These are phyloP conservation scores for Eilema caniola DNA, from an alignment of 2,888 invertebrate genomes.

Conservation along the genomic window DNA sequence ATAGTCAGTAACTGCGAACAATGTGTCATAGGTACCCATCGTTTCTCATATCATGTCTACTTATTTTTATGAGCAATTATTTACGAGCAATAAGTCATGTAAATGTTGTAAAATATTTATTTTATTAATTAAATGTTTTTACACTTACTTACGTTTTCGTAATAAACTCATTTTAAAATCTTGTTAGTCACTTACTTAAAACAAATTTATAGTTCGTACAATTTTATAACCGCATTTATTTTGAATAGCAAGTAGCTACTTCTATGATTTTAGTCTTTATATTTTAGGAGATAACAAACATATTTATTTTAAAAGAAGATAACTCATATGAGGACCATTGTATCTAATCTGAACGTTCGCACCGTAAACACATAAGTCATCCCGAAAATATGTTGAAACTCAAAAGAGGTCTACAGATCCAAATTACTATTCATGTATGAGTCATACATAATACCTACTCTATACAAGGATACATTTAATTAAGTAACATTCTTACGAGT, in stretches of 20 bases:
- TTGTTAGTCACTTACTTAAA: conserved; percentile 29
- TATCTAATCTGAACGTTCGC: background rate
- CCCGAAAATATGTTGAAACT: background rate
- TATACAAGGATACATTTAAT: background rate
- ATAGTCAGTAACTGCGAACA: conserved; percentile 37
- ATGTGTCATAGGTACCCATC: conserved; percentile 18
- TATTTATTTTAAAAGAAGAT: background rate
- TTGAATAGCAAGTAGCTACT: conserved; percentile 1
- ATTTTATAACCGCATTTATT: conserved; percentile 27
- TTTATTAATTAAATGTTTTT: conserved; percentile 11
- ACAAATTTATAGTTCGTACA: conserved; percentile 27
- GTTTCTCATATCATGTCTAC: conserved; percentile 35
- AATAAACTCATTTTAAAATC: conserved; percentile 12
- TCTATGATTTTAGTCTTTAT: background rate
- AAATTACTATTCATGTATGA: background rate
- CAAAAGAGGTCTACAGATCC: background rate
- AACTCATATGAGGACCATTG: background rate
- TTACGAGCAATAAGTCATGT: conserved; percentile 12
- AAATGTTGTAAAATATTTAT: conserved; percentile 17
- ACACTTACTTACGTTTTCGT: conserved; percentile 10
- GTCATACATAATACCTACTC: background rate
- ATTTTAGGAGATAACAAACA: background rate
- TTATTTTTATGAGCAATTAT: too few relatives aligned
- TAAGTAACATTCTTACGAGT: background rate
- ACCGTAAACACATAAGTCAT: background rate